Evolutionary conservation across 2,113 vertebrate genomes (phyloP).

Genomic region (Procavia capensis): DNA sequence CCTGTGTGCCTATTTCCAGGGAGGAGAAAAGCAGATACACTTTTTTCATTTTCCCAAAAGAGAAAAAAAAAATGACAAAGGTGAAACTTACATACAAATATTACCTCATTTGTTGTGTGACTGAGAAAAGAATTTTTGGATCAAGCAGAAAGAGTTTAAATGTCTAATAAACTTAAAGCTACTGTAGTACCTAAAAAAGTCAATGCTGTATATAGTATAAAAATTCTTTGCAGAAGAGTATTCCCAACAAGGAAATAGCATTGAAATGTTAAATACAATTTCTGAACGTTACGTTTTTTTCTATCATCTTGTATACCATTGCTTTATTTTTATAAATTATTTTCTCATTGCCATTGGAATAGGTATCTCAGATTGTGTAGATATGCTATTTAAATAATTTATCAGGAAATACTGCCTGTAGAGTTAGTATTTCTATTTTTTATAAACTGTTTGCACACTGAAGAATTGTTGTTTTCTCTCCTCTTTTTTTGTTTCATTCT

Average conservation of each 20-base stretch:
- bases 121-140: constrained; percentile 92
- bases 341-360: constrained; percentile 92
- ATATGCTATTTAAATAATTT: constrained; percentile 99
- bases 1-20: constrained; percentile 5
- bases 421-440: constrained; percentile 98
- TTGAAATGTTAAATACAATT: constrained; percentile 88
- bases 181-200: constrained; percentile 91
- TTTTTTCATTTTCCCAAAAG: constrained; percentile 87
- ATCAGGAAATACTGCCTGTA: constrained; percentile 96
- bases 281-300: constrained; percentile 89
- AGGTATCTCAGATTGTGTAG: constrained; percentile 96
- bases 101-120: constrained; percentile 98
- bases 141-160: constrained; percentile 91
- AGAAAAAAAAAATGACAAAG: constrained; percentile 86
- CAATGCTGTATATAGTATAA: constrained; percentile 96
- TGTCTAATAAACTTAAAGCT: constrained; percentile 91
- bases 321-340: constrained; percentile 98
- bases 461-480: constrained; percentile 91
- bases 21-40: constrained; percentile 57
- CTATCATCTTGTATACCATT: constrained; percentile 91
- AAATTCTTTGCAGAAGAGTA: constrained; percentile 89
- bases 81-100: constrained; percentile 97
- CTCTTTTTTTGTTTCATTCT: constrained; percentile 71
- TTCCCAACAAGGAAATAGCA: constrained; percentile 91
- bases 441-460: constrained; percentile 99